phyloP scores from a whole-genome alignment of 2,797 vertebrate genomes.

The Hemibagrus guttatus region DNA sequence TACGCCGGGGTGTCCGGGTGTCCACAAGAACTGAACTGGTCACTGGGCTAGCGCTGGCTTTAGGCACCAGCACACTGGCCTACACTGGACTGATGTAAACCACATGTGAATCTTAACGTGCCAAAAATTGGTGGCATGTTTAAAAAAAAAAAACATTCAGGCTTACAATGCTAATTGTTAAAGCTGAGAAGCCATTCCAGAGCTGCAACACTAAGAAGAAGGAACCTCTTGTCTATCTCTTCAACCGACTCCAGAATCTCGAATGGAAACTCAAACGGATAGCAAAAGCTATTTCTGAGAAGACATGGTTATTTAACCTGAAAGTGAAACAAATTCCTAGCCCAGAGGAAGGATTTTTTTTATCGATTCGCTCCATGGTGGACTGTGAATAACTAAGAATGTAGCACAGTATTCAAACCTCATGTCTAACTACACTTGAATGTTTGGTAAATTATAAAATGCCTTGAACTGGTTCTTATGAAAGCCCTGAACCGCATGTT shows the following conservation, averaged over 20 bases:
- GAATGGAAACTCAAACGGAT: background rate
- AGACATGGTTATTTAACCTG: slow-evolving; percentile 26
- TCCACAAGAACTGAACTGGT: slow-evolving; percentile 34
- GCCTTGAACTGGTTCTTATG: background rate
- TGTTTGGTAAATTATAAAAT: background rate
- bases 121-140: slow-evolving; percentile 5
- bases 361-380: slow-evolving; percentile 35
- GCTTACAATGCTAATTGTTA: background rate
- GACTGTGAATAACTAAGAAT: slow-evolving; percentile 76
- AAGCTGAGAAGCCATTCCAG: background rate
- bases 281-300: background rate
- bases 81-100: slow-evolving; percentile 55
- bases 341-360: slow-evolving; percentile 67
- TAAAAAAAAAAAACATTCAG: background rate
- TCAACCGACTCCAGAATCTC: background rate
- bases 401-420: slow-evolving; percentile 80
- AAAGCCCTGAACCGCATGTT: background rate
- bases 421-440: background rate
- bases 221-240: background rate
- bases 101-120: slow-evolving; percentile 8
- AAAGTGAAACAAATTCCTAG: slow-evolving; percentile 67
- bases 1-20: background rate
- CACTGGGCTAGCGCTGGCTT: slow-evolving; percentile 38
- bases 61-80: slow-evolving; percentile 55
- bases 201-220: background rate